Evolutionary conservation across 2,113 vertebrate genomes (phyloP).

Genomic region (Caracal caracal): DNA sequence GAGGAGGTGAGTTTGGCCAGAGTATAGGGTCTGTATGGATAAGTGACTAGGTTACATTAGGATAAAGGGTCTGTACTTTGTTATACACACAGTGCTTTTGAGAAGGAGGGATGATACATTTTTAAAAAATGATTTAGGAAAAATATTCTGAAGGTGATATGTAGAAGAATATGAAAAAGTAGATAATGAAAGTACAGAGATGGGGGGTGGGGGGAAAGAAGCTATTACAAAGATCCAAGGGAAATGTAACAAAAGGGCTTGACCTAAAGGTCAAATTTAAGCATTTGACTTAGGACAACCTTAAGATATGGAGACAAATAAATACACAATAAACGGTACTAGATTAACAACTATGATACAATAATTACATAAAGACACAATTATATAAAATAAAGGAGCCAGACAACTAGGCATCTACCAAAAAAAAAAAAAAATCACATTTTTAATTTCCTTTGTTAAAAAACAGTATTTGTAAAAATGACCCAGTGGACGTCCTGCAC

Average conservation of each 20-base stretch:
- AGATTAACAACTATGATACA: not conserved
- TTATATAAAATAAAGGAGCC: not conserved
- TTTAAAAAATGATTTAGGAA: not conserved
- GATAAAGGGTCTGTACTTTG: not conserved
- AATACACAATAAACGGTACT: not conserved
- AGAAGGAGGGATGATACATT: not conserved
- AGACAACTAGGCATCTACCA: not conserved
- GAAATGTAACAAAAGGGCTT: not conserved
- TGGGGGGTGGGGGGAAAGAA: not conserved
- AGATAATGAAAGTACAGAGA: not conserved
- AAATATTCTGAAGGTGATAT: not conserved
- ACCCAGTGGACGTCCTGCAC: not conserved
- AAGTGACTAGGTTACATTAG: not conserved
- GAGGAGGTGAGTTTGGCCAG: not conserved
- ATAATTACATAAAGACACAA: not conserved
- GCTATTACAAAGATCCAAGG: not conserved
- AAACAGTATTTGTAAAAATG: conserved; percentile 25
- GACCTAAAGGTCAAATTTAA: not conserved
- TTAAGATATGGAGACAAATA: conserved; percentile 7
- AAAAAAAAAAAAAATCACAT: conserved; percentile 6
- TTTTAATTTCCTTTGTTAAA: conserved; percentile 51
- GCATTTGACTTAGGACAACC: not conserved
- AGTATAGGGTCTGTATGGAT: not conserved
- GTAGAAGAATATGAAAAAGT: not conserved
- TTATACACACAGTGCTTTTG: not conserved